Percentiles rank a stretch among this genome's conserved stretches.
These are phyloP conservation scores for Callipepla californica DNA, from an alignment of 2,113 vertebrate species.

Conservation along the genomic window DNA sequence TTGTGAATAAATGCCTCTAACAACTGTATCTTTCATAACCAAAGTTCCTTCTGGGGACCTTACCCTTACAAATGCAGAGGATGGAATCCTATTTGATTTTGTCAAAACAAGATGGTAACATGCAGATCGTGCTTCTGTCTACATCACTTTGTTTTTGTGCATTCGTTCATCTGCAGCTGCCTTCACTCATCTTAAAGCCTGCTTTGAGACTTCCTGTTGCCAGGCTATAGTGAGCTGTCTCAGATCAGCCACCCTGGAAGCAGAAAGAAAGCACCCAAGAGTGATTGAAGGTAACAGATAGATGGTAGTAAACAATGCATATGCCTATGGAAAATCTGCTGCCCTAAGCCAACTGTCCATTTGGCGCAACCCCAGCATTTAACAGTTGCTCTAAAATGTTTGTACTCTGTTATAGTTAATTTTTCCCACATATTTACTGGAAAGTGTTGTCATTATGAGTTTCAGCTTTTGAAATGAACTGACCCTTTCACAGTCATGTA, in stretches of 20 bases:
- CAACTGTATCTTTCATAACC: background rate
- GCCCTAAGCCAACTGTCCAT: conserved; percentile 41
- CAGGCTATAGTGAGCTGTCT: background rate
- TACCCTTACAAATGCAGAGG: background rate
- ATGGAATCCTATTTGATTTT: background rate
- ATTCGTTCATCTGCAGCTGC: conserved; percentile 61
- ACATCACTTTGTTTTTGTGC: conserved; percentile 43
- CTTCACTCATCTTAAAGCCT: conserved; percentile 15
- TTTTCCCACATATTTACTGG: conserved; percentile 16
- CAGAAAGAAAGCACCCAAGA: conserved; percentile 31
- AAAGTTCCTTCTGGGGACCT: background rate
- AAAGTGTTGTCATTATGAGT: background rate
- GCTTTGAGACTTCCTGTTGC: conserved; percentile 38
- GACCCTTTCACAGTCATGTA: background rate
- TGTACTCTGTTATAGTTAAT: background rate
- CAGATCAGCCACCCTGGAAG: background rate
- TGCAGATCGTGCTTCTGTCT: background rate
- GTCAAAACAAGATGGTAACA: background rate
- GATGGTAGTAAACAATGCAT: conserved; percentile 22
- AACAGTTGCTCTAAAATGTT: conserved; percentile 56
- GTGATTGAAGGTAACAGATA: conserved; percentile 71
- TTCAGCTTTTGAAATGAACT: conserved; percentile 36
- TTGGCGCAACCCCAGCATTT: conserved; percentile 48
- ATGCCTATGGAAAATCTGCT: conserved; percentile 1
- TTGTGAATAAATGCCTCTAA: background rate